A percentile compares a stretch with the other conserved stretches of the same genome.
Evolutionary conservation across 2,888 invertebrate genomes (phyloP).

Genomic region (Epsilonema sp.): DNA sequence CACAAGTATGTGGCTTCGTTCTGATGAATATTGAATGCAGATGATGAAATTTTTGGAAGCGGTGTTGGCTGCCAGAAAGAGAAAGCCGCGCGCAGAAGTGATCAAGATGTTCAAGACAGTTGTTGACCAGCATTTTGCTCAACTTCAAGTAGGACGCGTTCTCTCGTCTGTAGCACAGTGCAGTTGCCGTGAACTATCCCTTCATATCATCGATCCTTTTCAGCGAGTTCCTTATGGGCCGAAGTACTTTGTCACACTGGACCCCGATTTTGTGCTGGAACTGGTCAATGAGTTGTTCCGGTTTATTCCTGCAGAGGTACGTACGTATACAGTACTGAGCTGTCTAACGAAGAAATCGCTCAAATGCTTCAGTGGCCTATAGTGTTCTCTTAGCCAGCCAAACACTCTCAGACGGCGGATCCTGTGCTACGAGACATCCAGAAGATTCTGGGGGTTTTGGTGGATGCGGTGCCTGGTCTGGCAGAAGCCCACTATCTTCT

Average conservation of each 20-base stretch:
- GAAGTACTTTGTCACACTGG: slow-evolving; percentile 50
- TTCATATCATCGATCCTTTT: too few relatives aligned
- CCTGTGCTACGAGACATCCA: slow-evolving; percentile 39
- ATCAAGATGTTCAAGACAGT: slow-evolving; percentile 28
- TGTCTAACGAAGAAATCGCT: too few relatives aligned
- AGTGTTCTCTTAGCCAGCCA: slow-evolving; percentile 45
- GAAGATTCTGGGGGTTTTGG: slow-evolving; percentile 48
- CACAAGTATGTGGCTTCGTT: too few relatives aligned
- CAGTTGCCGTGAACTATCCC: too few relatives aligned
- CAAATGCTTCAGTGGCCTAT: too few relatives aligned
- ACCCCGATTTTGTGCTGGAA: slow-evolving; percentile 65
- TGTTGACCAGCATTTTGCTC: slow-evolving; percentile 35
- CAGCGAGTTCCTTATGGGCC: slow-evolving; percentile 55
- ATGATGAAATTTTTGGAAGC: slow-evolving; percentile 32
- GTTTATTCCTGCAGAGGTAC: slow-evolving; percentile 38
- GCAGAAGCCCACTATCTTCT: slow-evolving; percentile 42
- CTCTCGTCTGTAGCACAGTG: too few relatives aligned
- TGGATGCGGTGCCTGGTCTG: slow-evolving; percentile 61
- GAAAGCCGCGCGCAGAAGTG: slow-evolving; percentile 27
- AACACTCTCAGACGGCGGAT: slow-evolving; percentile 36
- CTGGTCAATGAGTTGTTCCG: slow-evolving; percentile 54
- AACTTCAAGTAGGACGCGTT: not conserved
- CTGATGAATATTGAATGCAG: too few relatives aligned
- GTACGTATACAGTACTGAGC: not conserved
- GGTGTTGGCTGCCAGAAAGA: slow-evolving; percentile 29